Base-by-base conservation (phyloP, 2,797 vertebrate genomes). In the Chelmon rostratus region DNA sequence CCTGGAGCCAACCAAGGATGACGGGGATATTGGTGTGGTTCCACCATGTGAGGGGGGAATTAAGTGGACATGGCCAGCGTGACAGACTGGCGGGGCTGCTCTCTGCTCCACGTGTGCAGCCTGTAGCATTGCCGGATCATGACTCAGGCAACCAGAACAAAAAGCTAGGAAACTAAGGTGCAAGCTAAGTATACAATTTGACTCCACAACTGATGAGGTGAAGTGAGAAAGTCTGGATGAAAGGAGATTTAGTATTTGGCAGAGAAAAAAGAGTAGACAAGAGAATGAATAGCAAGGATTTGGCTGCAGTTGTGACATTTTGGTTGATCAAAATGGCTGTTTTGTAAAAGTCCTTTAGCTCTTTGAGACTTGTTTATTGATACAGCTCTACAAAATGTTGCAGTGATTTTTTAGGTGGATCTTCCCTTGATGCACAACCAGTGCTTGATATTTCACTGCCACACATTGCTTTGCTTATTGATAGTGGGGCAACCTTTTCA, bases 401-500 rank as follows among this genome's bases (percentile, higher is more conserved):
- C 10, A 19, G 33, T 8, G 8, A 3, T 15, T 44, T 28, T 38
- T 7, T 53, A 18, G 12, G 7, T 40, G 11, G 6, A 66, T 61
- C 76, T 52, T 68, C 3, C 10, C 52, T 68, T 44, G 57, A 42
- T 42, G 13, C 44, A 21, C 31, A 56, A 19, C 16, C 10, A 25
- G 16, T 18, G 31, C 8, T 11, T 33, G 2, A 0, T 46, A 19
- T 53, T 31, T 38, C 12, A 67, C 11, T 40, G 50, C 25, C 7
- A 49, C 65, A 54, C 40, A 19, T 8, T 71, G 21, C 44, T 78
- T 8, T n/a, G 38, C 10, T 33, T 47, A 68, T 40, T 54, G 47
- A 70, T 37, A 16, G 49, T 2, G 4, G 13, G 28, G 56, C 54
- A 58, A 57, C 69, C 21, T 64, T 73, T 73, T 73, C 59, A 74